Evolutionary conservation across 2,888 invertebrate genomes (phyloP).

Genomic region (Athalia cordata): DNA sequence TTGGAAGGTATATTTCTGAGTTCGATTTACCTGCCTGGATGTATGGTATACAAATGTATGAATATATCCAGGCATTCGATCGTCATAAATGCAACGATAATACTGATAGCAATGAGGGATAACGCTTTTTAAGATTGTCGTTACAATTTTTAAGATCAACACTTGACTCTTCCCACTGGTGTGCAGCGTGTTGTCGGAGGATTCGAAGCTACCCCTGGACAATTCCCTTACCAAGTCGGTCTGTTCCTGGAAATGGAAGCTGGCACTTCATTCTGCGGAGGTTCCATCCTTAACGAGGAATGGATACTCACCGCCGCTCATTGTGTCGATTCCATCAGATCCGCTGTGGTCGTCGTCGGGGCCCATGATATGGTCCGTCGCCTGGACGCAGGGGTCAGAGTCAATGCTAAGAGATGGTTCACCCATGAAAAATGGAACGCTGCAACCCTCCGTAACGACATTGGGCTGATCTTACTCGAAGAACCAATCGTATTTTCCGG

Average conservation of each 20-base stretch:
- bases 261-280: constrained; percentile 38
- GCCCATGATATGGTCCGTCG: constrained; percentile 21
- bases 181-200: constrained; percentile 33
- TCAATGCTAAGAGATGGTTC: constrained; percentile 47
- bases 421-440: constrained; percentile 48
- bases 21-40: too few relatives aligned
- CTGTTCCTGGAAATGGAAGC: not conserved
- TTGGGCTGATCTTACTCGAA: constrained; percentile 55
- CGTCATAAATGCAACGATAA: too few relatives aligned
- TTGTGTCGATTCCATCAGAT: constrained; percentile 20
- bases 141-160: not conserved
- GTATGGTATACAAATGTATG: not conserved
- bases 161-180: not conserved
- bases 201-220: constrained; percentile 25
- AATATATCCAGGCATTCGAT: too few relatives aligned
- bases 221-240: constrained; percentile 41
- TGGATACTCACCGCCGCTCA: constrained; percentile 46
- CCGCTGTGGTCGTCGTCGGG: constrained; percentile 47
- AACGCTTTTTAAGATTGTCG: too few relatives aligned
- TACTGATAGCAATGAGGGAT: too few relatives aligned
- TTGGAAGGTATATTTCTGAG: not conserved
- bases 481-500: constrained; percentile 47
- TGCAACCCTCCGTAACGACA: constrained; percentile 52
- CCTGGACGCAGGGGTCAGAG: constrained; percentile 42
- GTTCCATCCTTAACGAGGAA: constrained; percentile 40